Evolutionary conservation across 2,888 invertebrate genomes (phyloP), one percentile per base, ranked within the genome.

Genomic region (Mesodorylaimus sp.): DNA sequence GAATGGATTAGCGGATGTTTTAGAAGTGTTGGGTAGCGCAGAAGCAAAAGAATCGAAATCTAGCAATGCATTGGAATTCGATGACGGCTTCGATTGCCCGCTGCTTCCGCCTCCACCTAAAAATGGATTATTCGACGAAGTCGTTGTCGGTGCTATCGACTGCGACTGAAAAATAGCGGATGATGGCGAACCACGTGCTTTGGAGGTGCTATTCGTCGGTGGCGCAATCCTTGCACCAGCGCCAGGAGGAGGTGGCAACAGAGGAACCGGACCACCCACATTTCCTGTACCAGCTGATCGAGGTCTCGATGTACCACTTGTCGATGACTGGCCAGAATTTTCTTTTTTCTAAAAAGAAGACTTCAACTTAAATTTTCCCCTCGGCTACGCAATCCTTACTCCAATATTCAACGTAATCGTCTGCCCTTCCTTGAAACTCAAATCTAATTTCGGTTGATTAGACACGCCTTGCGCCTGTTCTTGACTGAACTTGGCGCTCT

Each of bases 341-440:
- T 7, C n/a, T 5, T 23, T 7, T 58, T 55, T 54, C 53, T 43
- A 2, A 55, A 32, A 47, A 49, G 13, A 7, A 43, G 5, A n/a
- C 25, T 42, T 32, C 29, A n/a, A 23, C 32, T 43, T 43, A n/a
- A 16, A 16, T 19, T 13, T n/a, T 13, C n/a, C n/a, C n/a, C n/a
- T n/a, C n/a, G n/a, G n/a, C n/a, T n/a, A n/a, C n/a, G n/a, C n/a
- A 41, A 36, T 38, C n/a, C n/a, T 16, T 24, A 56, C 57, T 36
- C 68, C 68, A 83, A 97, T 87, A 66, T 93, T 97, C 53, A 97
- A 91, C 73, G 89, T 95, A 57, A 99, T 97, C 1, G 95, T 99
- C 74, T 99, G 89, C 23, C 97, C 97, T 65, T 95, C 95, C 66
- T 99, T 99, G 68, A 99, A 95, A 45, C 91, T 83, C 49, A 97